Conservation (phyloP, 92 coral and sea anemone genomes). For the Plumapathes pennacea region DNA sequence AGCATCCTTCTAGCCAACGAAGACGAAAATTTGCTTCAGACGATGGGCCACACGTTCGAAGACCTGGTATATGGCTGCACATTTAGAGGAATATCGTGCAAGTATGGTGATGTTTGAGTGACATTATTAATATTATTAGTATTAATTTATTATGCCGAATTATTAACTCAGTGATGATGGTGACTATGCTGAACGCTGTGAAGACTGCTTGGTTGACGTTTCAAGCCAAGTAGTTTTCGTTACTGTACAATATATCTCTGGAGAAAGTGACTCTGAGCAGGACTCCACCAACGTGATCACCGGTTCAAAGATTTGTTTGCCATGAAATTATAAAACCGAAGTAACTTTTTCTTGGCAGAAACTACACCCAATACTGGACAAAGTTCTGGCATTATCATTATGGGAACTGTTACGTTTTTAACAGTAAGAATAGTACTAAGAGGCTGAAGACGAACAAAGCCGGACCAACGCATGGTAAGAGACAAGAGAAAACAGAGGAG, state of each 20-base stretch:
- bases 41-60: not conserved
- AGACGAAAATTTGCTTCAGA: not conserved
- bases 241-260: too few species aligned
- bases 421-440: not conserved
- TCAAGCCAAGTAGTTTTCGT: too few species aligned
- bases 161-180: too few species aligned
- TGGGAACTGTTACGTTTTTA: conserved; percentile 3
- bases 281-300: too few species aligned
- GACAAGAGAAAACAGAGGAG: too few species aligned
- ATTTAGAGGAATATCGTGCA: conserved; percentile 3
- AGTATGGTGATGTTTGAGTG: not conserved
- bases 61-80: not conserved
- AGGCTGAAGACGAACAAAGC: not conserved
- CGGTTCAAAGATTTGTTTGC: too few species aligned
- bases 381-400: conserved; percentile 7
- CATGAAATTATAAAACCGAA: too few species aligned
- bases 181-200: too few species aligned
- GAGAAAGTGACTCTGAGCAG: too few species aligned
- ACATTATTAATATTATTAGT: not conserved
- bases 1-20: too few species aligned
- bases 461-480: conserved; percentile 13
- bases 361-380: not conserved
- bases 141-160: not conserved
- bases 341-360: too few species aligned
- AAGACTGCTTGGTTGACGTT: too few species aligned